Evolutionary conservation across 2,797 vertebrate genomes (phyloP).

Genomic region (Hippopotamyrus pictus): DNA sequence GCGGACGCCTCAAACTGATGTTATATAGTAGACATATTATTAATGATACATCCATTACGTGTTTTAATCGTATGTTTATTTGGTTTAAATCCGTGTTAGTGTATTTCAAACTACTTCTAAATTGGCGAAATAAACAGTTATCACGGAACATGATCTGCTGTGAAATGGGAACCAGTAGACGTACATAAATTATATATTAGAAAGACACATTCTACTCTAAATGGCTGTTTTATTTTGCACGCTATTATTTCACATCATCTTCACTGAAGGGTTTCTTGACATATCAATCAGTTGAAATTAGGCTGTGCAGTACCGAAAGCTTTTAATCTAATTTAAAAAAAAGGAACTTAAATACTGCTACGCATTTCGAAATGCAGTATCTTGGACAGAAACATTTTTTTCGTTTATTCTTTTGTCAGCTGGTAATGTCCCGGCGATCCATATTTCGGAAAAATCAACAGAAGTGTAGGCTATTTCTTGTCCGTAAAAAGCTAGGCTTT

Average conservation of each 20-base stretch:
- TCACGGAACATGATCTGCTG: neutral
- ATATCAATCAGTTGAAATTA: neutral
- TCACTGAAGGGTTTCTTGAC: neutral
- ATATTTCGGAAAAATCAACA: neutral
- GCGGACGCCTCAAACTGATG: neutral
- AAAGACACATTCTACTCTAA: neutral
- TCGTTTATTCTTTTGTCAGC: neutral
- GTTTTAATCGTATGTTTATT: neutral
- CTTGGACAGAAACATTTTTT: neutral
- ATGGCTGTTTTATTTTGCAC: neutral
- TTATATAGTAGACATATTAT: neutral
- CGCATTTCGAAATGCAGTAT: neutral
- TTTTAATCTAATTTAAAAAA: conserved; percentile 6
- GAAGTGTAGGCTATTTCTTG: neutral
- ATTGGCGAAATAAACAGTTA: neutral
- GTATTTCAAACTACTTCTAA: neutral
- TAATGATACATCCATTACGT: neutral
- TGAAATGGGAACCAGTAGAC: neutral
- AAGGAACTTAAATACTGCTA: neutral
- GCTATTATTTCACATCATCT: neutral
- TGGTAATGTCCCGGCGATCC: neutral
- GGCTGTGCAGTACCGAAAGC: neutral
- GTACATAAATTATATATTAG: neutral
- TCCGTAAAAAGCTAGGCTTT: neutral
- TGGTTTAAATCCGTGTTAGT: neutral